Percentiles rank a stretch among this genome's conserved stretches.
phyloP scores from a whole-genome alignment of 2,797 vertebrate genomes.

The Sebastes trivittatus region DNA sequence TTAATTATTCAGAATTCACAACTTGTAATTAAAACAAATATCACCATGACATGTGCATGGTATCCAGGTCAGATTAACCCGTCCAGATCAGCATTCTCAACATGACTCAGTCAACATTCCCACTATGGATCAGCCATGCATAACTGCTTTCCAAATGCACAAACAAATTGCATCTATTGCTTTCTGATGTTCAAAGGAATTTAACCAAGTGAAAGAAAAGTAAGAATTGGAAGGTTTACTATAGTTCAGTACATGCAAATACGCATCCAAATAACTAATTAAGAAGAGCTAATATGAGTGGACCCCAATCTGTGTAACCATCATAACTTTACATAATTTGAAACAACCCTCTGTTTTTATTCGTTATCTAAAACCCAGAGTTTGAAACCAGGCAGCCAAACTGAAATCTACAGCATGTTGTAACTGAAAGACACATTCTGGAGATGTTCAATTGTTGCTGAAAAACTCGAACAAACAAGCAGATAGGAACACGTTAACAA shows the following conservation, averaged over 20 bases:
- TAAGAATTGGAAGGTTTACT: not conserved
- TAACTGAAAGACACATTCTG: conserved; percentile 2
- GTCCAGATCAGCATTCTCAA: not conserved
- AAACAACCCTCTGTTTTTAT: not conserved
- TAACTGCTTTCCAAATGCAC: not conserved
- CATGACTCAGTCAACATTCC: not conserved
- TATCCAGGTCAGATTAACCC: not conserved
- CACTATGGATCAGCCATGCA: not conserved
- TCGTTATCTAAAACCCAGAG: not conserved
- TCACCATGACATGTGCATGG: not conserved
- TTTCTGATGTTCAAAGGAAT: not conserved
- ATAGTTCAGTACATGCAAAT: not conserved
- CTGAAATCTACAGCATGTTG: conserved; percentile 15
- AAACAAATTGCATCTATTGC: not conserved
- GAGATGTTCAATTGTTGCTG: conserved; percentile 32
- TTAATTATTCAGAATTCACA: not conserved
- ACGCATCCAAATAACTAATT: not conserved
- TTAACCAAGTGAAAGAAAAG: not conserved
- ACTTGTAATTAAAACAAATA: not conserved
- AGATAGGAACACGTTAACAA: conserved; percentile 56
- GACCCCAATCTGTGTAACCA: not conserved
- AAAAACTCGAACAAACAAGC: conserved; percentile 37
- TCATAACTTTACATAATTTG: conserved; percentile 12
- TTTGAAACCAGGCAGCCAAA: conserved; percentile 19
- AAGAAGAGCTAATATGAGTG: not conserved